Evolutionary conservation across 2,797 vertebrate species (phyloP).

Genomic region (Iguana delicatissima): DNA sequence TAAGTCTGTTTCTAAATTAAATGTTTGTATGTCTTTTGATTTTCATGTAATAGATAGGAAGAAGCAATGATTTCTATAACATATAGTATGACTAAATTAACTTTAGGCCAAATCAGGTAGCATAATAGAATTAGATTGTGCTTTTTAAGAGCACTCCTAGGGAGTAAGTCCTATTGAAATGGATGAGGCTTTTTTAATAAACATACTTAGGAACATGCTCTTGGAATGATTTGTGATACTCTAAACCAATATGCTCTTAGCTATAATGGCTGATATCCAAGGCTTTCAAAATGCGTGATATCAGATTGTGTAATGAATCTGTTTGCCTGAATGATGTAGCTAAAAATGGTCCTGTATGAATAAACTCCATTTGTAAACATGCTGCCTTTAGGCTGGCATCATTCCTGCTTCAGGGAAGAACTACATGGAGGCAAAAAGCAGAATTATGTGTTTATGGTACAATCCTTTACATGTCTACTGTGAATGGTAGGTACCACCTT

Average conservation of each 20-base stretch:
- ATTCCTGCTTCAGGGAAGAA: slow-evolving; percentile 38
- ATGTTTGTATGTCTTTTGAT: not conserved
- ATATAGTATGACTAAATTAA: not conserved
- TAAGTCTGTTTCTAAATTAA: not conserved
- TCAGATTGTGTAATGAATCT: slow-evolving; percentile 10
- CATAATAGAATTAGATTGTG: not conserved
- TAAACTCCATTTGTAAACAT: slow-evolving; percentile 40
- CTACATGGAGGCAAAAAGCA: slow-evolving; percentile 26
- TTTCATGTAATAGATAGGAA: not conserved
- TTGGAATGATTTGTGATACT: not conserved
- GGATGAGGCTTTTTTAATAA: slow-evolving; percentile 8
- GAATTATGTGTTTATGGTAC: not conserved
- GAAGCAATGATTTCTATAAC: not conserved
- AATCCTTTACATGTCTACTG: not conserved
- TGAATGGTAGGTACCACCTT: no score
- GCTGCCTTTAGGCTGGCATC: slow-evolving; percentile 40
- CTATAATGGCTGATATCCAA: slow-evolving; percentile 1
- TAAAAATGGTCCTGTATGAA: slow-evolving; percentile 43
- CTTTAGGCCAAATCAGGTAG: not conserved
- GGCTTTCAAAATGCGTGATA: slow-evolving; percentile 21
- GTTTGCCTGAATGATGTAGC: slow-evolving; percentile 30
- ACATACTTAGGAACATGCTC: not conserved
- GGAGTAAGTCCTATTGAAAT: not conserved
- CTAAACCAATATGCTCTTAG: not conserved
- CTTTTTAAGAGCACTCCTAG: not conserved